Conservation (phyloP, 1,140 invertebrate species). For the Pararge aegeria region DNA sequence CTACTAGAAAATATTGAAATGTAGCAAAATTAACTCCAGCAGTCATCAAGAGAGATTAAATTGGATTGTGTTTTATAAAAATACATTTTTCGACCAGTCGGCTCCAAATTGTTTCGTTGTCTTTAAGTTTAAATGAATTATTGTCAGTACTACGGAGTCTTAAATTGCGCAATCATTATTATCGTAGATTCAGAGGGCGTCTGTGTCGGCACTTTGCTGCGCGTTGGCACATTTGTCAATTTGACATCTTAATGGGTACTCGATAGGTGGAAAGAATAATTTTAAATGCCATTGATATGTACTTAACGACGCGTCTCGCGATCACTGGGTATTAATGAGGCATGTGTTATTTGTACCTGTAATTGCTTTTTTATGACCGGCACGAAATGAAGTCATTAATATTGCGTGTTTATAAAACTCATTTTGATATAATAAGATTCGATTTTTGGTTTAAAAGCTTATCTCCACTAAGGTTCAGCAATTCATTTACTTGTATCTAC, state of each 20-base stretch:
- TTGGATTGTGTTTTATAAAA: background rate
- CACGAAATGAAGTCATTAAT: slow-evolving; percentile 5
- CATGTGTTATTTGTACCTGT: slow-evolving; percentile 19
- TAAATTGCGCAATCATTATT: slow-evolving; percentile 12
- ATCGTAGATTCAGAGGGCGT: slow-evolving; percentile 39
- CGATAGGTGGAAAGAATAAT: slow-evolving; percentile 27
- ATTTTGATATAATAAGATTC: no score
- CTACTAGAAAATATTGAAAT: no score
- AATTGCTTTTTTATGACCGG: slow-evolving; percentile 18
- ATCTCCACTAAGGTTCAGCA: no score
- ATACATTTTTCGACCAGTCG: background rate
- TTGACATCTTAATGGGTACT: slow-evolving; percentile 33
- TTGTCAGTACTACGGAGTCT: background rate
- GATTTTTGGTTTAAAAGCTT: no score
- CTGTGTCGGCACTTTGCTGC: slow-evolving; percentile 28
- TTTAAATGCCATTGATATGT: slow-evolving; percentile 26
- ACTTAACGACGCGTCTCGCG: slow-evolving; percentile 8
- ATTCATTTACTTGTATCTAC: no score
- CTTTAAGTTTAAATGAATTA: background rate
- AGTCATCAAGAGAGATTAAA: background rate
- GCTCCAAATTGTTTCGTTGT: background rate
- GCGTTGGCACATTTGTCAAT: slow-evolving; percentile 40
- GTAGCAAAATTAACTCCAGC: no score
- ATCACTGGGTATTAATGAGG: slow-evolving; percentile 17
- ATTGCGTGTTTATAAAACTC: background rate